Evolutionary conservation across 2,888 invertebrate genomes (phyloP).

Genomic region (Drosophila birchii): DNA sequence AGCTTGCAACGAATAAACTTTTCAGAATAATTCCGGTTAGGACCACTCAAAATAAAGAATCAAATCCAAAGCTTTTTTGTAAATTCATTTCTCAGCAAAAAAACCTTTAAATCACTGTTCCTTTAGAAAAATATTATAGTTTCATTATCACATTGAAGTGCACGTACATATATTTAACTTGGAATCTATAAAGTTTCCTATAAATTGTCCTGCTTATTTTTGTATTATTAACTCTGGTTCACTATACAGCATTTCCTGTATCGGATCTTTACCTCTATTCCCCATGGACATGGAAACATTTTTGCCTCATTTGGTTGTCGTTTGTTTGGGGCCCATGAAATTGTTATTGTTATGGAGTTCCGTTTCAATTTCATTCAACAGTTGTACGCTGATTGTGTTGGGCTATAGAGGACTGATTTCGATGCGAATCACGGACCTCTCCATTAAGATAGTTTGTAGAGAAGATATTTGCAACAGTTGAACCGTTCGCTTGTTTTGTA

Average conservation of each 20-base stretch:
- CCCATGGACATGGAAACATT: neutral
- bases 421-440: constrained; percentile 21
- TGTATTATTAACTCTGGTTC: neutral
- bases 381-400: constrained; percentile 21
- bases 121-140: no score
- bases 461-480: constrained; percentile 61
- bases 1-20: neutral
- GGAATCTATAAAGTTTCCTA: neutral
- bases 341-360: constrained; percentile 10
- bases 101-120: neutral
- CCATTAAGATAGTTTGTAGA: neutral
- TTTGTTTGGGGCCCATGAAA: constrained; percentile 7
- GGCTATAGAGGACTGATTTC: constrained; percentile 27
- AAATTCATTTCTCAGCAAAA: neutral
- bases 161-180: neutral
- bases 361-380: constrained; percentile 25
- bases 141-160: no score
- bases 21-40: neutral
- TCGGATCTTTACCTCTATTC: neutral
- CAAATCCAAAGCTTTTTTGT: neutral
- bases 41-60: neutral
- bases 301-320: constrained; percentile 18
- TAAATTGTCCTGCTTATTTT: neutral
- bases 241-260: neutral
- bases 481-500: constrained; percentile 60